These are phyloP conservation scores for Drosophila quadrilineata DNA, from an alignment of 1,140 invertebrate genomes.

Conservation along the genomic window DNA sequence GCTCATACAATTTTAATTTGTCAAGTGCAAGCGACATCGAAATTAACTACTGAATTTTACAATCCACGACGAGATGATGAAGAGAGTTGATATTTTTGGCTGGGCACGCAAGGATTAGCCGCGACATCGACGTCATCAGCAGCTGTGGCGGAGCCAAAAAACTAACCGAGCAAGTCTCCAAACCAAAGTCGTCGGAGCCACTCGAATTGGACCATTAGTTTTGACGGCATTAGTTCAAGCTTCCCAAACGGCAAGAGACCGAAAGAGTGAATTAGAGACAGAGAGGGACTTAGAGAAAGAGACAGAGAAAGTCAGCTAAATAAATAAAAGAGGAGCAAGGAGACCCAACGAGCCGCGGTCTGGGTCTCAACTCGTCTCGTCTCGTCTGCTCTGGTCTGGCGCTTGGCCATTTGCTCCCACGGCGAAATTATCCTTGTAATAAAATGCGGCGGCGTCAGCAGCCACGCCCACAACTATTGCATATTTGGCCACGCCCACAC, in stretches of 20 bases:
- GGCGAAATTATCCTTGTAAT: conserved; percentile 75
- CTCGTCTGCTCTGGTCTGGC: not conserved
- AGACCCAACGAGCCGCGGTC: conserved; percentile 17
- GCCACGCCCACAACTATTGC: conserved; percentile 43
- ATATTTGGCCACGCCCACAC: too few species aligned
- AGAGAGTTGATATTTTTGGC: too few species aligned
- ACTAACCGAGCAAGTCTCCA: conserved; percentile 5
- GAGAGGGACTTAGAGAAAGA: conserved; percentile 59
- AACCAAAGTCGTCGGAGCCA: conserved; percentile 59
- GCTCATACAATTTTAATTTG: conserved; percentile 79
- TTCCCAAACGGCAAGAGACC: conserved; percentile 50
- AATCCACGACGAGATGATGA: conserved; percentile 44
- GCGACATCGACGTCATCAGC: conserved; percentile 6
- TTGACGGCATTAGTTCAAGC: conserved; percentile 78
- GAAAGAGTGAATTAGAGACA: conserved; percentile 47
- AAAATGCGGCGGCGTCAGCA: conserved; percentile 64
- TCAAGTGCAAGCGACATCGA: conserved; percentile 56
- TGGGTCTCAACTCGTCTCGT: conserved; percentile 10
- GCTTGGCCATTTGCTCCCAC: conserved; percentile 46
- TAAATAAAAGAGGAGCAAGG: conserved; percentile 66
- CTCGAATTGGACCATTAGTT: conserved; percentile 80
- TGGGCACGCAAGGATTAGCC: conserved; percentile 43
- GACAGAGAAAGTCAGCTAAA: conserved; percentile 39
- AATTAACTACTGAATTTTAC: conserved; percentile 78
- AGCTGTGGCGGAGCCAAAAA: conserved; percentile 2